Base-by-base conservation (phyloP, 2,888 invertebrate genomes). In the Pediacus dermestoides region DNA sequence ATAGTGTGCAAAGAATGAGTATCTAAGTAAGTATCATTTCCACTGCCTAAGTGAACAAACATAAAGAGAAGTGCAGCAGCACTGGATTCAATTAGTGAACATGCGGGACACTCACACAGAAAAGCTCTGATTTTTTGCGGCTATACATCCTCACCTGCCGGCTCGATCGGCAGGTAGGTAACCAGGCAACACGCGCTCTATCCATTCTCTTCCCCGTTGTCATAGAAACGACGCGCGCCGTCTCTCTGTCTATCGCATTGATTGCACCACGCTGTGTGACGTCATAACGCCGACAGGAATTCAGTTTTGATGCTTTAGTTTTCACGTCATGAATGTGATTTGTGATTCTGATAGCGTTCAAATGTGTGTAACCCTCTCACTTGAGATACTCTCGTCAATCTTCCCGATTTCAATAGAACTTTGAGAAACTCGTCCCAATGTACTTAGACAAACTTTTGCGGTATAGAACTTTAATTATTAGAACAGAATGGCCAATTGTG, bases 301-400 rank as follows among this genome's bases (percentile, higher is more conserved):
- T 4, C 7, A 31, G 16, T 31, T 31, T 16, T 31, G 31, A 31
- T 31, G 31, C 4, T 31, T 31, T 31, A 9, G 37, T 46, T 46
- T 50, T 40, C 47, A 48, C 46, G 44, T 48, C 45, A 48, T 45
- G 46, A 45, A 42, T 48, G 37, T 38, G 39, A 50, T 50, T 50
- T 52, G 46, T 35, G 37, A 53, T 53, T 53, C 53, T 34, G 41
- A 46, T 45, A 26, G 44, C 42, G 48, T 48, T 37, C 39, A 32
- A 49, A 47, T 46, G 44, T 34, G 39, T 50, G 44, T 41, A 7
- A 7, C 18, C 23, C 15, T 34, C 34, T 32, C 40, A 34, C 16
- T 40, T 34, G 30, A 39, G 35, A 40, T 30, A 30, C 32, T 26
- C 28, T 13, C 21, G 18, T 28, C 7, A 28, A 28, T 34, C 36